These are phyloP conservation scores for Periplaneta americana DNA, from an alignment of 1,140 invertebrate genomes.

Conservation along the genomic window DNA sequence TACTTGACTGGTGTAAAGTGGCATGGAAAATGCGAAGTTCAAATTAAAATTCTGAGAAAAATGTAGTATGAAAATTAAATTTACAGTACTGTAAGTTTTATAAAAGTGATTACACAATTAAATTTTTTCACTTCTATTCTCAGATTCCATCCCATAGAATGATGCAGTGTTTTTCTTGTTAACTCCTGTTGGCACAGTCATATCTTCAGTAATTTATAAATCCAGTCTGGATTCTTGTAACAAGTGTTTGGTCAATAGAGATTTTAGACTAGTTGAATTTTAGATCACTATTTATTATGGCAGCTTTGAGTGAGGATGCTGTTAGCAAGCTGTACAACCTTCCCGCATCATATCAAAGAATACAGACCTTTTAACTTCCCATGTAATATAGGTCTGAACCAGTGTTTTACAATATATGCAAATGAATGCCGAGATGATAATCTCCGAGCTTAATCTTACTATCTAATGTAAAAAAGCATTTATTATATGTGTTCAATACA, in stretches of 20 bases:
- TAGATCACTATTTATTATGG: slow-evolving; percentile 2
- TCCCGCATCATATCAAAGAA: slow-evolving; percentile 9
- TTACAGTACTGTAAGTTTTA: too few species aligned
- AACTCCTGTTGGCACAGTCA: not conserved
- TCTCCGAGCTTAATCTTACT: not conserved
- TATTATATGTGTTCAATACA: not conserved
- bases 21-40: too few species aligned
- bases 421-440: not conserved
- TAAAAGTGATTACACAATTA: too few species aligned
- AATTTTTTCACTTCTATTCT: not conserved
- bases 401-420: not conserved
- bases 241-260: not conserved
- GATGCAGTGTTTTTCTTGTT: not conserved
- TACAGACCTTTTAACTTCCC: not conserved
- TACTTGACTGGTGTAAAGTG: too few species aligned
- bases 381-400: not conserved
- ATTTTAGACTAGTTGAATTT: slow-evolving; percentile 7
- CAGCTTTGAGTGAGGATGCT: not conserved
- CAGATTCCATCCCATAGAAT: not conserved
- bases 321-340: slow-evolving; percentile 3
- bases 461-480: not conserved
- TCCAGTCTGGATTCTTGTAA: not conserved
- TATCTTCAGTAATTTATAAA: slow-evolving; percentile 4
- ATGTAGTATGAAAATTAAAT: too few species aligned
- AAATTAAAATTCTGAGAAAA: too few species aligned